Evolutionary conservation across 2,797 vertebrate genomes (phyloP).

Genomic region (Sebastes itinus): DNA sequence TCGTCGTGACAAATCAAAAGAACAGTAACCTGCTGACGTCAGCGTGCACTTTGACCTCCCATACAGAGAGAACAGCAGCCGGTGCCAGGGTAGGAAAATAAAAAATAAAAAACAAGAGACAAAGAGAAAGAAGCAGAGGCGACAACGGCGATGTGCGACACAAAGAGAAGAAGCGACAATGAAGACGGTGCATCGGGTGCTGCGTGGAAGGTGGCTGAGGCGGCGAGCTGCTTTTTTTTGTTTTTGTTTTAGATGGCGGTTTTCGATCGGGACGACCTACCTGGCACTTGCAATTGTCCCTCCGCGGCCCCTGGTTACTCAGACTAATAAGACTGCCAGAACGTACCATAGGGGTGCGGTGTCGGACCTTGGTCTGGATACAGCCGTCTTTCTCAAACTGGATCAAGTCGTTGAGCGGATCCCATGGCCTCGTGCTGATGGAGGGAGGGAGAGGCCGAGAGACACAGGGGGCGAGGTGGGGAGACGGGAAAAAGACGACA

Average conservation of each 20-base stretch:
- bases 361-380: constrained; percentile 97
- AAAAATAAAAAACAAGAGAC: background rate
- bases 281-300: constrained; percentile 83
- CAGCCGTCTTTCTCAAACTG: constrained; percentile 97
- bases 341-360: constrained; percentile 98
- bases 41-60: constrained; percentile 16
- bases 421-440: constrained; percentile 95
- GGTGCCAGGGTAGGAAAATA: background rate
- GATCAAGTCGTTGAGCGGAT: constrained; percentile 97
- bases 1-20: background rate
- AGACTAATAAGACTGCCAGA: constrained; percentile 88
- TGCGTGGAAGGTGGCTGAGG: constrained; percentile 56
- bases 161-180: constrained; percentile 49
- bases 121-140: background rate
- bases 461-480: background rate
- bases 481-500: background rate
- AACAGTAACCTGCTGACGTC: background rate
- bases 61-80: constrained; percentile 27
- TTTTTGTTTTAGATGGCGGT: background rate
- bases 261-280: constrained; percentile 71
- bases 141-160: constrained; percentile 29
- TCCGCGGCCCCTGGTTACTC: constrained; percentile 82
- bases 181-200: constrained; percentile 42
- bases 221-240: constrained; percentile 43
- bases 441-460: background rate